These are phyloP conservation scores for Himalopsyche tibetana DNA, from an alignment of 2,888 invertebrate species.

Conservation along the genomic window DNA sequence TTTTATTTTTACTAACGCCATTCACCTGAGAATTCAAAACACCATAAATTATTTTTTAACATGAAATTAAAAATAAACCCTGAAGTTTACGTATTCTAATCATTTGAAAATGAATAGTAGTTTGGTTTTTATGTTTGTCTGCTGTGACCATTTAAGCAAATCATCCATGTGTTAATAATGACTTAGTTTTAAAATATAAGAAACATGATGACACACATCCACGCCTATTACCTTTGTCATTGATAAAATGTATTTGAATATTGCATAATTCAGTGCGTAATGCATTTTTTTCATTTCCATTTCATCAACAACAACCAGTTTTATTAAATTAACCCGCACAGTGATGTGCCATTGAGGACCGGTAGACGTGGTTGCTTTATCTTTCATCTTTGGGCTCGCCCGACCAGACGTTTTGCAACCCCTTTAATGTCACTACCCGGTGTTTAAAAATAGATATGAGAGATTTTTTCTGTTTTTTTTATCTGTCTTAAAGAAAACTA, in stretches of 20 bases:
- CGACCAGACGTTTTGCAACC: slow-evolving; percentile 7
- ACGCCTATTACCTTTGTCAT: background rate
- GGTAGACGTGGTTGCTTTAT: slow-evolving; percentile 32
- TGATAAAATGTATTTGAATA: background rate
- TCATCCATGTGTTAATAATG: background rate
- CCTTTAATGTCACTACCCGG: slow-evolving; percentile 4
- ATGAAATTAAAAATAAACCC: no score
- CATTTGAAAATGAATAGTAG: no score
- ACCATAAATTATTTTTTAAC: no score
- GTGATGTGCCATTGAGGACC: slow-evolving; percentile 8
- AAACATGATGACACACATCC: background rate
- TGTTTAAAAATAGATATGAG: background rate
- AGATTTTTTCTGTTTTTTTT: no score
- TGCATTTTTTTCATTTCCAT: background rate
- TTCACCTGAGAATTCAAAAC: no score
- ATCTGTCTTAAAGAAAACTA: no score
- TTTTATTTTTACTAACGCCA: no score
- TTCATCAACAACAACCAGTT: background rate
- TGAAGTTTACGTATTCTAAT: no score
- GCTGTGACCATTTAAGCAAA: no score
- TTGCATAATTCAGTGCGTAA: background rate
- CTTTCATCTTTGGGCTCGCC: slow-evolving; percentile 7
- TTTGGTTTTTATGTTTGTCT: no score
- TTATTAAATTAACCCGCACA: slow-evolving; percentile 3
- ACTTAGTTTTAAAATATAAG: background rate